Evolutionary conservation across 92 coral and sea anemone genomes (phyloP).

Genomic region (Heteractis magnifica): DNA sequence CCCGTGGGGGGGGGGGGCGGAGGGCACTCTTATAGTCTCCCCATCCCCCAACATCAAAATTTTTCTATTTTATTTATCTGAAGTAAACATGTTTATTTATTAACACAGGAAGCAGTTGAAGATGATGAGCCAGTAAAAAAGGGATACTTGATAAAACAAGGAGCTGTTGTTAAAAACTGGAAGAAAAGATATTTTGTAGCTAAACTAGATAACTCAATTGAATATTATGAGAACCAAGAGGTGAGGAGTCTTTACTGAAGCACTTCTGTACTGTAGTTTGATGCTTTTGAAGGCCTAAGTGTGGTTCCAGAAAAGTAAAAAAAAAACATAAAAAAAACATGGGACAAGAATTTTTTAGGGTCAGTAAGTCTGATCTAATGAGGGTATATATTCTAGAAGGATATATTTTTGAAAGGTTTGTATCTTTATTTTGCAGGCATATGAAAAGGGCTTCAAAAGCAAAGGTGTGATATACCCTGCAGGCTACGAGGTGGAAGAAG

Average conservation of each 20-base stretch:
- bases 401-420: not conserved
- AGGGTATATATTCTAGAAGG: not conserved
- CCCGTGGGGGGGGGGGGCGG: no score
- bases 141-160: conserved; percentile 83
- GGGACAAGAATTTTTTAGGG: not conserved
- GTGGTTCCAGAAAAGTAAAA: no score
- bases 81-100: not conserved
- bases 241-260: conserved; percentile 23
- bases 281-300: not conserved
- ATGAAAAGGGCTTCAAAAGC: conserved; percentile 72
- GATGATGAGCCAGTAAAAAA: conserved; percentile 68
- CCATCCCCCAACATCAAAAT: not conserved
- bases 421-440: conserved; percentile 45
- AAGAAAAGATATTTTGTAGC: conserved; percentile 87
- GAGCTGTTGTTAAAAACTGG: conserved; percentile 95
- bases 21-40: no score
- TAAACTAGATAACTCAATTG: conserved; percentile 72
- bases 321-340: no score
- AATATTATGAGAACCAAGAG: conserved; percentile 92
- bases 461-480: conserved; percentile 81
- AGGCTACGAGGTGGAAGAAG: conserved; percentile 75
- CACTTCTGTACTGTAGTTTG: not conserved
- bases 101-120: conserved; percentile 4
- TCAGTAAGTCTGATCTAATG: no score
- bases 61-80: not conserved